Percentiles rank a stretch among this genome's conserved stretches.
phyloP scores from a whole-genome alignment of 2,888 invertebrate genomes.

The Catocala sponsa region DNA sequence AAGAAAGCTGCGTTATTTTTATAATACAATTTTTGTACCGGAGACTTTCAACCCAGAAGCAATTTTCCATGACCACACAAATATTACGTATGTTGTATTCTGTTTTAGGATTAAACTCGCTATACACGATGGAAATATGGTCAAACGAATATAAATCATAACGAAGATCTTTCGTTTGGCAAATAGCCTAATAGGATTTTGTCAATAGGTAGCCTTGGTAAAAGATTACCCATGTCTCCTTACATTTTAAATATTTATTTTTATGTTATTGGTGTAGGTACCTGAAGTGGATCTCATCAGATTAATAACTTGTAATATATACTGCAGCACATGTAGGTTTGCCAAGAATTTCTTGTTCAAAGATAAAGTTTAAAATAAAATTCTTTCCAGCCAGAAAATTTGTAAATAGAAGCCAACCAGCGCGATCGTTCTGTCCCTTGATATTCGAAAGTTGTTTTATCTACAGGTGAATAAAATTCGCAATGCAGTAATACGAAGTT shows the following conservation, averaged over 20 bases:
- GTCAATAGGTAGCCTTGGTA: background rate
- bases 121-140: too few species aligned
- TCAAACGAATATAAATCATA: too few species aligned
- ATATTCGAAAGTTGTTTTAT: conserved; percentile 32
- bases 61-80: too few species aligned
- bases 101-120: too few species aligned
- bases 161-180: too few species aligned
- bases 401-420: conserved; percentile 27
- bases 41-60: too few species aligned
- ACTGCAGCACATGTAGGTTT: conserved; percentile 10
- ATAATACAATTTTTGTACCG: too few species aligned
- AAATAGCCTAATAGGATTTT: background rate
- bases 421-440: conserved; percentile 28
- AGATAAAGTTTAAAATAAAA: conserved; percentile 37
- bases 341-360: conserved; percentile 25
- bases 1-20: too few species aligned
- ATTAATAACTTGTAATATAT: conserved; percentile 11
- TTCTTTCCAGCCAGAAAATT: conserved; percentile 27
- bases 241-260: background rate
- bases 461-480: conserved; percentile 42
- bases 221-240: background rate
- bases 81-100: too few species aligned
- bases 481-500: conserved; percentile 21
- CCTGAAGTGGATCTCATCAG: too few species aligned
- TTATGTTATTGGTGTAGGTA: background rate